Percentiles rank a stretch among this genome's conserved stretches.
Evolutionary conservation across 2,888 invertebrate genomes (phyloP).

Genomic region (Folsomia manolachei): DNA sequence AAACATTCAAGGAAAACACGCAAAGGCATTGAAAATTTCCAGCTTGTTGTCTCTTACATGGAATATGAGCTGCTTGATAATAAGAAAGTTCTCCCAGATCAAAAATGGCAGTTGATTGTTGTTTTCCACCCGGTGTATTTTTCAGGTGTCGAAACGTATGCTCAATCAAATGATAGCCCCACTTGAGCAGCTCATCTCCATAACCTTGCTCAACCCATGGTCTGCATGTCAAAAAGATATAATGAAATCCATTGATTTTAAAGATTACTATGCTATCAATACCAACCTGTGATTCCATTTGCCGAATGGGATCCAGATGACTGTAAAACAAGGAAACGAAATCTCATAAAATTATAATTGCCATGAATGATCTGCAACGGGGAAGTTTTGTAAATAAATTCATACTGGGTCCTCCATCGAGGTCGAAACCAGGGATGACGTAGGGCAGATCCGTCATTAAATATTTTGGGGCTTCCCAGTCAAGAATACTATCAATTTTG

Average conservation of each 20-base stretch:
- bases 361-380: too few species aligned
- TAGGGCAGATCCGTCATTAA: not conserved
- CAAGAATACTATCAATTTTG: not conserved
- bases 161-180: not conserved
- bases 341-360: not conserved
- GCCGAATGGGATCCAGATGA: not conserved
- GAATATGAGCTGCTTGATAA: not conserved
- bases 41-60: not conserved
- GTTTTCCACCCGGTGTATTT: not conserved
- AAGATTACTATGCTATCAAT: too few species aligned
- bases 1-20: too few species aligned
- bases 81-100: not conserved
- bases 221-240: not conserved
- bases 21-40: too few species aligned
- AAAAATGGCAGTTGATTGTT: not conserved
- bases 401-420: not conserved
- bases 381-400: too few species aligned
- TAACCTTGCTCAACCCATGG: not conserved
- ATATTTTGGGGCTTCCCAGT: not conserved
- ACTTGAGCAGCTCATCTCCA: not conserved
- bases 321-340: not conserved
- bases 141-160: not conserved
- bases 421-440: not conserved
- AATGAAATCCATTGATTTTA: too few species aligned
- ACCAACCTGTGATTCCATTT: not conserved